A percentile compares a stretch with the other conserved stretches of the same genome.
phyloP scores from a whole-genome alignment of 35 echinoderm and acorn worm genomes.

The Ophioderma brevispina region DNA sequence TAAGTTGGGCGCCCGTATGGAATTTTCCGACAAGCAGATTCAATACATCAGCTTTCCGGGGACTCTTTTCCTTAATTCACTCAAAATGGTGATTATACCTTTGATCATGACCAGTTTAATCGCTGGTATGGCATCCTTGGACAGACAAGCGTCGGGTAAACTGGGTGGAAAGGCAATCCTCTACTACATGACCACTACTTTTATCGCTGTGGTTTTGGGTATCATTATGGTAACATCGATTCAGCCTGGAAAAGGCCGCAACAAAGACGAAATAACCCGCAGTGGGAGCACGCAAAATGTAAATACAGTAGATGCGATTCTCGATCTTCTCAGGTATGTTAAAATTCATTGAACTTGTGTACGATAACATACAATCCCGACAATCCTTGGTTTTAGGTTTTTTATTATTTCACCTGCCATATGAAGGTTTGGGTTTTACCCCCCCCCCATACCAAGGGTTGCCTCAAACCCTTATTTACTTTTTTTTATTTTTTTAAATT shows the following conservation, averaged over 20 bases:
- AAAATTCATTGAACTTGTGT: too few relatives aligned
- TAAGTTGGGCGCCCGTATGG: conserved; percentile 58
- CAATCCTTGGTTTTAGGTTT: too few relatives aligned
- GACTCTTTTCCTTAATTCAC: conserved; percentile 88
- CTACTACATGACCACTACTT: conserved; percentile 90
- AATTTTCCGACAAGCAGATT: conserved; percentile 77
- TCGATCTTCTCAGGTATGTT: conserved; percentile 93
- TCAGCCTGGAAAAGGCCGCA: conserved; percentile 44
- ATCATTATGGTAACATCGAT: conserved; percentile 88
- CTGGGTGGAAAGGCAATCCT: conserved; percentile 40
- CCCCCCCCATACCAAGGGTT: too few relatives aligned
- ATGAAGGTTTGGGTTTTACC: too few relatives aligned
- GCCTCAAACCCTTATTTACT: too few relatives aligned
- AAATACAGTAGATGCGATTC: conserved; percentile 83
- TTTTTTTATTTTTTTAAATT: too few relatives aligned
- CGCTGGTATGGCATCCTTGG: conserved; percentile 88
- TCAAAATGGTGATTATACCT: conserved; percentile 94
- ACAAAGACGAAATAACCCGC: conserved; percentile 47
- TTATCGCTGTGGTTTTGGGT: conserved; percentile 88
- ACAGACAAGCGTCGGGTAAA: conserved; percentile 70
- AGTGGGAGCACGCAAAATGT: conserved; percentile 71
- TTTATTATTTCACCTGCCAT: too few relatives aligned
- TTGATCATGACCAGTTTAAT: conserved; percentile 86
- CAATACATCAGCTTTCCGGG: conserved; percentile 91
- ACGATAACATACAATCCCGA: too few relatives aligned